A percentile compares a stretch with the other conserved stretches of the same genome.
phyloP scores from a whole-genome alignment of 2,888 invertebrate species.

The Metalampra italica region DNA sequence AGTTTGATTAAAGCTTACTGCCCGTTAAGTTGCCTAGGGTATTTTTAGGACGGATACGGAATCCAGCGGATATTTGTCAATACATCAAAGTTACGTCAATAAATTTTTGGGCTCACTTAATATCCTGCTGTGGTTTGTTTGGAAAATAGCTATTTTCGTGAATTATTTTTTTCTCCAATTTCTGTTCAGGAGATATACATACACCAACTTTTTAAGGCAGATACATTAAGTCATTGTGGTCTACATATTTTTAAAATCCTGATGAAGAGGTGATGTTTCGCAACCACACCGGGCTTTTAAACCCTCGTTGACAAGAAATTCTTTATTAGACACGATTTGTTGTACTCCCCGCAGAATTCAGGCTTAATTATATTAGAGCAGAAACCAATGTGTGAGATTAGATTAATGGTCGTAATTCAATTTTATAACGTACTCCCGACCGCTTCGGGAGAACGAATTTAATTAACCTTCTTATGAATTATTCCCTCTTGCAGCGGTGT shows the following conservation, averaged over 20 bases:
- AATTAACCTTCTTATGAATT: constrained; percentile 59
- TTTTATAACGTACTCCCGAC: constrained; percentile 35
- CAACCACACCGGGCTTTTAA: no score
- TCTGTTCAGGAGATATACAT: no score
- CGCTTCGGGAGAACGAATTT: constrained; percentile 36
- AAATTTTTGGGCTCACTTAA: no score
- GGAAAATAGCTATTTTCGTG: no score
- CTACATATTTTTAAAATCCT: no score
- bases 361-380: constrained; percentile 7
- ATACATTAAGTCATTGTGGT: no score
- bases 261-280: no score
- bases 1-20: constrained; percentile 2
- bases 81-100: no score
- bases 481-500: constrained; percentile 42
- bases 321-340: constrained; percentile 8
- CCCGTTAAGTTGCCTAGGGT: neutral
- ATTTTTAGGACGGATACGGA: constrained; percentile 3
- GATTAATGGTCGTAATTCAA: constrained; percentile 36
- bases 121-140: no score
- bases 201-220: no score
- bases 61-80: constrained; percentile 10
- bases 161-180: no score
- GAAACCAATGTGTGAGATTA: constrained; percentile 25
- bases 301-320: constrained; percentile 8
- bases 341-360: constrained; percentile 4